Conservation (phyloP, 2,113 vertebrate species). For the Tragulus kanchil region DNA sequence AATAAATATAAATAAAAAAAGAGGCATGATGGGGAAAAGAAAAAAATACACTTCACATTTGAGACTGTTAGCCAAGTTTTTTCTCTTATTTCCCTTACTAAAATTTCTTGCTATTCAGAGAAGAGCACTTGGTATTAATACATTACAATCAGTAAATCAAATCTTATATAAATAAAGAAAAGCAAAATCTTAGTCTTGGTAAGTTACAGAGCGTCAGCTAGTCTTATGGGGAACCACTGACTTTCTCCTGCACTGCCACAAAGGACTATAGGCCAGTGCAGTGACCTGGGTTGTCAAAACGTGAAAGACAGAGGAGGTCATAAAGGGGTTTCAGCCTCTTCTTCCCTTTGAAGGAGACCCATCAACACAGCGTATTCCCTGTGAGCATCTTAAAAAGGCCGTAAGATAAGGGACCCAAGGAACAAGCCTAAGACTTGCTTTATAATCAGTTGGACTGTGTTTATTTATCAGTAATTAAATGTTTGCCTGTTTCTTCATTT, state of each 20-base stretch:
- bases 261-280: not conserved
- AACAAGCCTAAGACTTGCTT: not conserved
- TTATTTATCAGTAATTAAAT: not conserved
- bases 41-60: too few relatives aligned
- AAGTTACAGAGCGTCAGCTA: not conserved
- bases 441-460: not conserved
- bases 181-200: not conserved
- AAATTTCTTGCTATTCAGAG: constrained; percentile 9
- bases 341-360: not conserved
- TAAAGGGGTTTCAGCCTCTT: not conserved
- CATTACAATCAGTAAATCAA: constrained; percentile 66
- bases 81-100: not conserved
- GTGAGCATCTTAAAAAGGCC: not conserved
- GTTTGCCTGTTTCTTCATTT: not conserved
- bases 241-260: not conserved
- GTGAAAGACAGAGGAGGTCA: not conserved
- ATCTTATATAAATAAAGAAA: not conserved
- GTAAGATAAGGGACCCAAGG: rapidly evolving
- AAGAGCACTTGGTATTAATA: constrained; percentile 48
- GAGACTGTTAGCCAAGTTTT: too few relatives aligned
- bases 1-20: too few relatives aligned
- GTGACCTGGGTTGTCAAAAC: not conserved
- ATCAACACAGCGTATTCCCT: not conserved
- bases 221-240: not conserved
- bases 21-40: too few relatives aligned